Base-by-base conservation (phyloP, 2,797 vertebrate genomes). In the Cossypha niveicapilla region DNA sequence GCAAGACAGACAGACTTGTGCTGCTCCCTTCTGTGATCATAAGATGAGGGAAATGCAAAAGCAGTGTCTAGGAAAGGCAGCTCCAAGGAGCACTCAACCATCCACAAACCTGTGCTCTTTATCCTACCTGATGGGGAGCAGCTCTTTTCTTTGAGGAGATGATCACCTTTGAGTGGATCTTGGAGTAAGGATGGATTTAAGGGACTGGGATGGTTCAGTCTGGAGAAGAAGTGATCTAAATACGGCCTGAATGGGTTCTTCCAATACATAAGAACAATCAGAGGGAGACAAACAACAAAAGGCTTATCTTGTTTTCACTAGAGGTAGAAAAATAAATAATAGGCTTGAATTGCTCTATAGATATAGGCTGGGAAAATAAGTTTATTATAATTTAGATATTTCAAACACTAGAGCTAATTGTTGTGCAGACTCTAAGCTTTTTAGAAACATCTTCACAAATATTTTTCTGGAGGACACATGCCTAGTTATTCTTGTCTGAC, bases 1-100 rank as follows among this genome's bases (percentile, higher is more conserved):
- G 80, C 85, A 81, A 73, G 78, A 93, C 71, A 94, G 82, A 95
- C 83, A 92, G 84, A 94, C 95, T 81, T 71, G 23, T 68, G 75
- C 74, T 87, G 67, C 65, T 79, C 81, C 76, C 80, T 78, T 86
- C 66, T 56, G 57, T 72, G 75, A 86, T 94, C 56, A 24, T 62
- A 27, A 68, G 62, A 62, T 18, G 61, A 91, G 47, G 56, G 56
- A 94, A 94, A 95, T 0, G 14, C 57, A 86, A 83, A 94, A 85
- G 78, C 23, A 67, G 5, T 47, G 72, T 63, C 87, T 93, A 77
- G 61, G 72, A 91, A 65, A 89, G 84, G 63, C 60, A 70, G 41
- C 56, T 91, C 47, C 80, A 66, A 85, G 74, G 60, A 95, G 45
- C 23, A 68, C 78, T 63, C 87, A 65, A 65, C 71, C 75, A 65